Evolutionary conservation across 2,888 invertebrate genomes (phyloP).

Genomic region (Torymus tubicola): DNA sequence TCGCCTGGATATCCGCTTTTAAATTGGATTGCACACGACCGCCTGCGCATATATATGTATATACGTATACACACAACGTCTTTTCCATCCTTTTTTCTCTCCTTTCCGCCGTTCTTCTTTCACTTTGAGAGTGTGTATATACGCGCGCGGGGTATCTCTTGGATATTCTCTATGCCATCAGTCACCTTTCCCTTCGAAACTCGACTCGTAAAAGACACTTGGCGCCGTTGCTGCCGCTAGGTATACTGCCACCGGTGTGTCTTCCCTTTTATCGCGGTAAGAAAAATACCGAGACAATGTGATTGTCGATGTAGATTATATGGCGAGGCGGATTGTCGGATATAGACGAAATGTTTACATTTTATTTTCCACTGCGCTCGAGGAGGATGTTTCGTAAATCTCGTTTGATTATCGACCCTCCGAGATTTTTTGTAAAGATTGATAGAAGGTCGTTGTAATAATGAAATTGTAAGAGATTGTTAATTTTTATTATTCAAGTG

Average conservation of each 20-base stretch:
- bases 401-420: not conserved
- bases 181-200: conserved; percentile 47
- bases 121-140: not conserved
- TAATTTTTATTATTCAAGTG: too few relatives aligned
- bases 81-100: conserved; percentile 58
- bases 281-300: conserved; percentile 41
- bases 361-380: not conserved
- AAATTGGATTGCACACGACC: conserved; percentile 70
- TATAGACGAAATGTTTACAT: conserved; percentile 55
- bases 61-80: conserved; percentile 15
- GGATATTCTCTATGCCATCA: conserved; percentile 33
- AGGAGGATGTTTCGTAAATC: conserved; percentile 32
- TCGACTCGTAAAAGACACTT: conserved; percentile 44
- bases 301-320: conserved; percentile 45
- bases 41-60: not conserved
- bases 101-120: conserved; percentile 26
- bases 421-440: not conserved
- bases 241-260: conserved; percentile 1
- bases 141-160: not conserved
- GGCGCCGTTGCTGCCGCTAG: not conserved
- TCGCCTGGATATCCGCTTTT: conserved; percentile 75
- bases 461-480: too few relatives aligned
- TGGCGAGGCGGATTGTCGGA: conserved; percentile 3
- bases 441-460: too few relatives aligned
- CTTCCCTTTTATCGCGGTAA: conserved; percentile 2